Conservation (phyloP, 2,113 vertebrate genomes). For the Callionymus lyra region DNA sequence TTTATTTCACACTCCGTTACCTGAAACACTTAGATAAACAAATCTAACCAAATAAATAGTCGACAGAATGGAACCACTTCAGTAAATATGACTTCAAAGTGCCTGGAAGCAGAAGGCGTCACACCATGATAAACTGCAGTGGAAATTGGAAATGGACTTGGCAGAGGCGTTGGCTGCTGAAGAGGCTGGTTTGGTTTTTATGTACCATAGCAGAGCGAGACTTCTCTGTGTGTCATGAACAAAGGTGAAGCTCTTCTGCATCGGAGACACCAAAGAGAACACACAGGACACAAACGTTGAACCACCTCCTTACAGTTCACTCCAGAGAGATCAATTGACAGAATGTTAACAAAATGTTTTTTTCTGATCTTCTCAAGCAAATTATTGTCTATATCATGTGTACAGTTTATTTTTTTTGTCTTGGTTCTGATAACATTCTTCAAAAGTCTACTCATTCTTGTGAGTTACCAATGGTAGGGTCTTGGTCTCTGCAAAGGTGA, state of each 20-base stretch:
- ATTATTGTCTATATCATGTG: too few relatives aligned
- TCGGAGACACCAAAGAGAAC: constrained; percentile 37
- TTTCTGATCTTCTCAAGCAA: too few relatives aligned
- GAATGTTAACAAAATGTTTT: too few relatives aligned
- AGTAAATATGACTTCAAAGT: constrained; percentile 35
- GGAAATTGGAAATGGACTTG: constrained; percentile 26
- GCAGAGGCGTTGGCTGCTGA: constrained; percentile 25
- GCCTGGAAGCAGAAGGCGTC: constrained; percentile 15
- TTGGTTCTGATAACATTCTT: too few relatives aligned
- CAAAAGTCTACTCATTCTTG: too few relatives aligned
- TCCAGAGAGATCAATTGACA: too few relatives aligned
- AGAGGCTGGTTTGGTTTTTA: constrained; percentile 30
- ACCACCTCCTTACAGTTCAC: too few relatives aligned
- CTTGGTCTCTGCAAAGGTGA: too few relatives aligned
- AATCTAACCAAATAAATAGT: constrained; percentile 24
- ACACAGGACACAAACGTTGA: too few relatives aligned
- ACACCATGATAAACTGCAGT: constrained; percentile 16
- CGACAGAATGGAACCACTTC: constrained; percentile 5
- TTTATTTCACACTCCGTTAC: constrained; percentile 18
- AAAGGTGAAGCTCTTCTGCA: constrained; percentile 34
- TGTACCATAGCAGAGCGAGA: constrained; percentile 18
- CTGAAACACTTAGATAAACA: constrained; percentile 11
- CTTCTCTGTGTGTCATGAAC: constrained; percentile 27
- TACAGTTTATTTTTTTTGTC: too few relatives aligned
- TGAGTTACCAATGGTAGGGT: too few relatives aligned